These are phyloP conservation scores for Harpagifer antarcticus DNA, from an alignment of 2,797 vertebrate species.

Conservation along the genomic window DNA sequence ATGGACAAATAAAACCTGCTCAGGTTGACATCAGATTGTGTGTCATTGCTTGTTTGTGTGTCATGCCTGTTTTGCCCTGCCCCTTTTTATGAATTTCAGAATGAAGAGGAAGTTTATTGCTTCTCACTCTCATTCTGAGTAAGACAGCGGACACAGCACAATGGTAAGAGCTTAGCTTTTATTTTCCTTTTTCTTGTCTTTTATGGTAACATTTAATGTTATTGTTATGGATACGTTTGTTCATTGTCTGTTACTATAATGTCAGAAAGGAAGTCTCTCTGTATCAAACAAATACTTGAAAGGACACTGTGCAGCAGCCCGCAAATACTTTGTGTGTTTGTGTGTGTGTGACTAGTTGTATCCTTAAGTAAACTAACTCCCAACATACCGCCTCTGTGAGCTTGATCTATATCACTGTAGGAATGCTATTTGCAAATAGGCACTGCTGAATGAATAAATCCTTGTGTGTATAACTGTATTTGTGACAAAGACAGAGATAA, in stretches of 20 bases:
- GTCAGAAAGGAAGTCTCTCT: neutral
- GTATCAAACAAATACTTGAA: neutral
- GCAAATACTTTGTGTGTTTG: no score
- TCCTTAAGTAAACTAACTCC: neutral
- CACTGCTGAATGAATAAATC: neutral
- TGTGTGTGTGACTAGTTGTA: neutral
- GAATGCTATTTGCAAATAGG: neutral
- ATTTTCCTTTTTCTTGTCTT: neutral
- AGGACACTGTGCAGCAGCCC: neutral
- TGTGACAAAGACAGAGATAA: neutral
- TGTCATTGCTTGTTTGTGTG: neutral
- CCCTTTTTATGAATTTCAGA: neutral
- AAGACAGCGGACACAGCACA: fast-evolving
- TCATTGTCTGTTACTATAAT: neutral
- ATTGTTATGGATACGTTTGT: neutral
- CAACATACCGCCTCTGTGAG: neutral
- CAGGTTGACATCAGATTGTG: neutral
- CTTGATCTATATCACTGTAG: neutral
- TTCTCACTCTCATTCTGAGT: fast-evolving
- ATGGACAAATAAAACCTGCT: neutral
- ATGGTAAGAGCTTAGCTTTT: conserved; percentile 44
- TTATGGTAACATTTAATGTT: neutral
- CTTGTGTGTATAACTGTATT: neutral
- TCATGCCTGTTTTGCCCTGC: conserved; percentile 10
- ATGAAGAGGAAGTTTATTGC: neutral